These are phyloP conservation scores for Yponomeuta evonymella DNA, from an alignment of 2,888 invertebrate genomes.

Conservation along the genomic window DNA sequence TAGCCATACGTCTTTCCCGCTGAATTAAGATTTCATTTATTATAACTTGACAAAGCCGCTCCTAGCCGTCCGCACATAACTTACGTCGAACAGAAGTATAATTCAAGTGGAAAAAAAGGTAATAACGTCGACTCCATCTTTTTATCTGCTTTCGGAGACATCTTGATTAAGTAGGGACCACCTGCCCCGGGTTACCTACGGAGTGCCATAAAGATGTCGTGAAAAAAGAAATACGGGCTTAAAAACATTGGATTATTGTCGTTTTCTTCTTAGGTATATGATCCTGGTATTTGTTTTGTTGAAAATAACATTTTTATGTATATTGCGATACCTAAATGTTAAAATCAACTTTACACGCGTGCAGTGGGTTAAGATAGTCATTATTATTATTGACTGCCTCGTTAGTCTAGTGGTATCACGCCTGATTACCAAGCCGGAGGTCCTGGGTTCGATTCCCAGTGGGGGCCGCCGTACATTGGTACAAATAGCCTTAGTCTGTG, in stretches of 20 bases:
- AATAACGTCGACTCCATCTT: slow-evolving; percentile 36
- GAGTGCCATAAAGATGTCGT: slow-evolving; percentile 63
- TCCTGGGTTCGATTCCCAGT: too few relatives aligned
- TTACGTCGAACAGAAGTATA: slow-evolving; percentile 60
- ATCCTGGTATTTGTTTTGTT: not conserved
- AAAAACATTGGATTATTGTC: slow-evolving; percentile 58
- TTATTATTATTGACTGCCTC: too few relatives aligned
- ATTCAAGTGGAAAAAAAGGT: slow-evolving; percentile 66
- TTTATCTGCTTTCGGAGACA: slow-evolving; percentile 68
- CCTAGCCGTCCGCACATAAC: slow-evolving; percentile 51
- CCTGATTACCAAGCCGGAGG: too few relatives aligned
- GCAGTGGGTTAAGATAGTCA: too few relatives aligned
- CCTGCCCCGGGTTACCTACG: slow-evolving; percentile 59
- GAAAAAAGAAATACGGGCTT: slow-evolving; percentile 61
- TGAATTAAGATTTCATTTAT: slow-evolving; percentile 62
- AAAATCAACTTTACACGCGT: not conserved
- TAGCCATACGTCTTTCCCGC: slow-evolving; percentile 66
- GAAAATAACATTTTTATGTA: not conserved
- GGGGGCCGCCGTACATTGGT: too few relatives aligned
- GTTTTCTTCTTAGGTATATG: slow-evolving; percentile 19
- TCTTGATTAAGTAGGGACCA: slow-evolving; percentile 76
- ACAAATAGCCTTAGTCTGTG: too few relatives aligned
- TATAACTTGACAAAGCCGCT: slow-evolving; percentile 54
- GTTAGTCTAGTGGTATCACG: too few relatives aligned
- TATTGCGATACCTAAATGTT: not conserved